Conservation (phyloP, 2,888 invertebrate genomes). For the Bugulina stolonifera region DNA sequence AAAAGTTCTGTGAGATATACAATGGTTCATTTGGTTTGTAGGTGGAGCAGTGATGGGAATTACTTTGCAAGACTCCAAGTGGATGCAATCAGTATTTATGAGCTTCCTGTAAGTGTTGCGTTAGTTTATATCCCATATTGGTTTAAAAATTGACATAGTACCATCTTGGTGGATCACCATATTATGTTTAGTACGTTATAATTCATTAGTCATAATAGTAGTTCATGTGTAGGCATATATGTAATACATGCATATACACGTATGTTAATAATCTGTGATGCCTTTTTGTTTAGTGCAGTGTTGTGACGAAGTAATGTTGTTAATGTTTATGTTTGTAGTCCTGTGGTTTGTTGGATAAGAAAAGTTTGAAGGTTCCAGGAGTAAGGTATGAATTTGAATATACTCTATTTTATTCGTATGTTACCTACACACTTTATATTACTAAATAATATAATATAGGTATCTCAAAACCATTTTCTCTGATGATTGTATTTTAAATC, state of each 20-base stretch:
- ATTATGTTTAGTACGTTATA: too few species aligned
- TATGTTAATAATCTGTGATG: not conserved
- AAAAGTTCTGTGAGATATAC: too few species aligned
- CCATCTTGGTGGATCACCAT: too few species aligned
- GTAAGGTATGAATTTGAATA: constrained; percentile 53
- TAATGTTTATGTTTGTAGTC: constrained; percentile 57
- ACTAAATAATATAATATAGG: too few species aligned
- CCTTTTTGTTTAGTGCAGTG: not conserved
- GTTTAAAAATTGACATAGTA: too few species aligned
- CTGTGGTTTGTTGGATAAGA: constrained; percentile 86
- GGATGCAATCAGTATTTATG: constrained; percentile 76
- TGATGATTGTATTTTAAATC: too few species aligned
- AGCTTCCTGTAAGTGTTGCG: constrained; percentile 71
- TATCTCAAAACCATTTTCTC: too few species aligned
- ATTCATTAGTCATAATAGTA: not conserved
- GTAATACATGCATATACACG: not conserved
- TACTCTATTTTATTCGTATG: too few species aligned
- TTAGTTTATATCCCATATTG: too few species aligned
- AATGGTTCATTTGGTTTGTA: constrained; percentile 33
- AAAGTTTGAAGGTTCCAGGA: constrained; percentile 71
- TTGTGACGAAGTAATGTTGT: not conserved
- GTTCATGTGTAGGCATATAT: not conserved
- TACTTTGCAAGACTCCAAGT: constrained; percentile 83
- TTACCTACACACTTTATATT: too few species aligned
- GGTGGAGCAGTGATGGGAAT: constrained; percentile 90